Percentiles rank a stretch among this genome's conserved stretches.
These are phyloP conservation scores for Limenitis camilla DNA, from an alignment of 2,888 invertebrate species.

Conservation along the genomic window DNA sequence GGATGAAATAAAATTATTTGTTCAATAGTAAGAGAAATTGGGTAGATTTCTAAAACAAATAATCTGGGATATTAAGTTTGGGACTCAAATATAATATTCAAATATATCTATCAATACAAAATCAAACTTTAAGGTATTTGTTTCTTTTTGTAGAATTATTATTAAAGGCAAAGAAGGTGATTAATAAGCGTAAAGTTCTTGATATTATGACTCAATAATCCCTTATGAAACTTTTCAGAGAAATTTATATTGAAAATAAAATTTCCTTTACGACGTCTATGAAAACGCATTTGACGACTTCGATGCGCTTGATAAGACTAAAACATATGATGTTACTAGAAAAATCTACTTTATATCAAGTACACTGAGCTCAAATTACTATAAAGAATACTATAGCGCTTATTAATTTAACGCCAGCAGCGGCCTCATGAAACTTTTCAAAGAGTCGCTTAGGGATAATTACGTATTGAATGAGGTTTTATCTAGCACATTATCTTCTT, in stretches of 20 bases:
- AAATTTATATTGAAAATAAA: conserved; percentile 20
- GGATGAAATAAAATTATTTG: no score
- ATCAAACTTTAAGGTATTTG: no score
- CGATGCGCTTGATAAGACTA: conserved; percentile 15
- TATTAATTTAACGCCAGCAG: conserved; percentile 19
- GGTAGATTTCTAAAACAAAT: no score
- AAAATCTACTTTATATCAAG: conserved; percentile 3
- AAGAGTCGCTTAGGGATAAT: conserved; percentile 19
- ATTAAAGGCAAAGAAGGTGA: no score
- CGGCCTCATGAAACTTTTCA: conserved; percentile 20
- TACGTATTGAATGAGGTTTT: conserved; percentile 19
- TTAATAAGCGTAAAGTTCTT: no score
- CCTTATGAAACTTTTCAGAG: conserved; percentile 3
- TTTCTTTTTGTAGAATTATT: no score
- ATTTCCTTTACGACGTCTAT: conserved; percentile 19
- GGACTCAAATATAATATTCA: no score
- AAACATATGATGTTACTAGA: neutral
- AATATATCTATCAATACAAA: no score
- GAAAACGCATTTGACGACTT: conserved; percentile 18
- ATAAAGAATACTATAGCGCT: conserved; percentile 5
- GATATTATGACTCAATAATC: neutral
- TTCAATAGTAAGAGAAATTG: no score
- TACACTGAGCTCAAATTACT: neutral
- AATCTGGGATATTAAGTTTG: no score
- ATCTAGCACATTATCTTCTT: conserved; percentile 12